Evolutionary conservation across 1,140 invertebrate species (phyloP).

Genomic region (Spodoptera litura): DNA sequence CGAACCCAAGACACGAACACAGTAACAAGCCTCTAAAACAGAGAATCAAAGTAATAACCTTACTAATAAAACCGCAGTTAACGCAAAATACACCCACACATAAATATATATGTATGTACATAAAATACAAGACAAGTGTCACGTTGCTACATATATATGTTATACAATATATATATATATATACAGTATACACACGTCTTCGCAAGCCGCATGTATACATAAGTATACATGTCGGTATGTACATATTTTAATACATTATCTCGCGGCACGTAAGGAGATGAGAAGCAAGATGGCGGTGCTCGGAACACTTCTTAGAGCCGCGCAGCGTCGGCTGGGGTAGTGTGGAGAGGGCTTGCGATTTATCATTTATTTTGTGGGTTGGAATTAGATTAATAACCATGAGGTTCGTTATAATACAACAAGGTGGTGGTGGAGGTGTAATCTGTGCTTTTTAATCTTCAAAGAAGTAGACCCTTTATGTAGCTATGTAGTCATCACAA

Average conservation of each 20-base stretch:
- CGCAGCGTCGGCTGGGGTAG: constrained; percentile 31
- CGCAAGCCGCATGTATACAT: constrained; percentile 22
- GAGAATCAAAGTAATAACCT: neutral
- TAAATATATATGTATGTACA: neutral
- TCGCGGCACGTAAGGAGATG: constrained; percentile 63
- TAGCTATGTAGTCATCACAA: too few relatives aligned
- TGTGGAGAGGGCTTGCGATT: constrained; percentile 53
- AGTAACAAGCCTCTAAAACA: neutral
- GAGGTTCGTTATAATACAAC: too few relatives aligned
- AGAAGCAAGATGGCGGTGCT: constrained; percentile 67
- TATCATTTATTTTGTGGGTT: neutral
- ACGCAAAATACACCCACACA: neutral
- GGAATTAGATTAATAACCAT: too few relatives aligned
- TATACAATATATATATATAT: too few relatives aligned
- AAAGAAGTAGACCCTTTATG: too few relatives aligned
- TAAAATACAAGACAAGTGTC: constrained; percentile 16
- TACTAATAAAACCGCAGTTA: constrained; percentile 2
- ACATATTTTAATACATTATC: constrained; percentile 59
- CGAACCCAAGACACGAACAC: neutral
- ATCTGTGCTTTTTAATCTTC: too few relatives aligned
- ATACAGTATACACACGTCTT: neutral
- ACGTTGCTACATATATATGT: constrained; percentile 6
- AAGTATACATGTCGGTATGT: constrained; percentile 38
- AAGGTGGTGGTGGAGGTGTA: too few relatives aligned
- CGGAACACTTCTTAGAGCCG: constrained; percentile 63